Evolutionary conservation across 2,888 invertebrate species (phyloP).

Genomic region (Eilema griseolum): DNA sequence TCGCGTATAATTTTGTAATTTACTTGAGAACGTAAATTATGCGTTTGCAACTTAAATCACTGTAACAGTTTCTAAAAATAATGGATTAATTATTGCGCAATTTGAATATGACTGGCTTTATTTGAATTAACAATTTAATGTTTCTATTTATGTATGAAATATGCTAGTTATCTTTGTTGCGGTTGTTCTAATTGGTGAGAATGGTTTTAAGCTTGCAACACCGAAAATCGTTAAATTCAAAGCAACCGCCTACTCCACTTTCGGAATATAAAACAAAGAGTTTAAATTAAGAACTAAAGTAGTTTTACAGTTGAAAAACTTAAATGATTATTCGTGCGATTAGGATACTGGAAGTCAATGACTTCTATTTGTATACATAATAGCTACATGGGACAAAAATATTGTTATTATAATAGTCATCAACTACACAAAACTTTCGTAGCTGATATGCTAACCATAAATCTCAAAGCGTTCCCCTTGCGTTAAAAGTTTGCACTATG

Average conservation of each 20-base stretch:
- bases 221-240: not conserved
- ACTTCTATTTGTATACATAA: too few species aligned
- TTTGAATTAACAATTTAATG: not conserved
- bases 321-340: not conserved
- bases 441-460: too few species aligned
- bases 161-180: too few species aligned
- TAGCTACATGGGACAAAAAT: too few species aligned
- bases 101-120: not conserved
- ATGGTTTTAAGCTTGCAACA: conserved; percentile 2
- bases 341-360: not conserved
- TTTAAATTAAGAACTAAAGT: not conserved
- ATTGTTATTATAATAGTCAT: too few species aligned
- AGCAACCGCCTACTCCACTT: not conserved
- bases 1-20: conserved; percentile 44
- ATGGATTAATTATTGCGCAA: conserved; percentile 18
- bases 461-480: too few species aligned
- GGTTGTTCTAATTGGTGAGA: not conserved
- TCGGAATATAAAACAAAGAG: conserved; percentile 1
- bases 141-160: not conserved
- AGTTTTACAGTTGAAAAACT: not conserved
- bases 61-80: conserved; percentile 30
- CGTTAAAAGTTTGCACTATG: too few species aligned
- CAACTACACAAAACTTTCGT: too few species aligned
- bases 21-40: conserved; percentile 26
- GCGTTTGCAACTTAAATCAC: conserved; percentile 17